Conservation (phyloP, 2,113 vertebrate species). For the Marmota monax region DNA sequence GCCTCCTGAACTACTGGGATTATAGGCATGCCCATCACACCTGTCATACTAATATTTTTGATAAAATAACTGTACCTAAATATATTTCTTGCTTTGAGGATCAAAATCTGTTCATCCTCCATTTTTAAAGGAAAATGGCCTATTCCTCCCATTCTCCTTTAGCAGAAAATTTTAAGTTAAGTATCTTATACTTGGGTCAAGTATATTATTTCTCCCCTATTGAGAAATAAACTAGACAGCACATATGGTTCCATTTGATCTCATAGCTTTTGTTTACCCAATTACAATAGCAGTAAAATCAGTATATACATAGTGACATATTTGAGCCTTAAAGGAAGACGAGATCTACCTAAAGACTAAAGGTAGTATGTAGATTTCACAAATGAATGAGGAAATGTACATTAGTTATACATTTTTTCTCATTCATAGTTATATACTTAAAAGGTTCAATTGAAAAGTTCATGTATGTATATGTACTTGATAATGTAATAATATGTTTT, state of each 20-base stretch:
- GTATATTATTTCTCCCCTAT: background rate
- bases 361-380: background rate
- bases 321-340: background rate
- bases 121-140: constrained; percentile 3
- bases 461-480: background rate
- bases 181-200: background rate
- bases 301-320: background rate
- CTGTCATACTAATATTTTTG: background rate
- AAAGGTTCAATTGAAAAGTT: background rate
- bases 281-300: background rate
- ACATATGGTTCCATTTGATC: background rate
- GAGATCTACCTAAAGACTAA: background rate
- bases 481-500: background rate
- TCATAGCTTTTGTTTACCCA: background rate
- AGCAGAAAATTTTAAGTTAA: background rate
- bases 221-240: constrained; percentile 13
- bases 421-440: background rate
- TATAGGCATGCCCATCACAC: too few species aligned
- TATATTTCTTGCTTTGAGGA: background rate
- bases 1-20: too few species aligned
- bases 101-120: constrained; percentile 20
- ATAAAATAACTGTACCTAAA: background rate
- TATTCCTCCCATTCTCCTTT: background rate
- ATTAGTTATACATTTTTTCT: background rate
- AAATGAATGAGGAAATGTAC: background rate